Evolutionary conservation across 2,888 invertebrate genomes (phyloP), one percentile per base, ranked within the genome.

Genomic region (Gonocerus acuteangulatus): DNA sequence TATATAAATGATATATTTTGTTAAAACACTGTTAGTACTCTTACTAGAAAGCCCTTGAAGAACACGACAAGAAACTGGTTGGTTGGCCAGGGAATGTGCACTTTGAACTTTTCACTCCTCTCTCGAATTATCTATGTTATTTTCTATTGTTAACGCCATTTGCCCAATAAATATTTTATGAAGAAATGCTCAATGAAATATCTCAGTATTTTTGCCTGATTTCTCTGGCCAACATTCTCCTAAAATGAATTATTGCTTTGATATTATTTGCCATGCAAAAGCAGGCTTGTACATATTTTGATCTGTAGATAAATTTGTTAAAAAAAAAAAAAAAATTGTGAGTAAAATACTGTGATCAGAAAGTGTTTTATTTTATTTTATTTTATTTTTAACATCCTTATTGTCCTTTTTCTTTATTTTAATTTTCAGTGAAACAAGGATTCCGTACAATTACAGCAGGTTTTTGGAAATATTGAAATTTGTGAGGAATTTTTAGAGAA

Each of bases 291-390:
- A 57, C 18, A 47, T 47, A 32, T 42, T 15, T 23, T 39, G 13
- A 19, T 44, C 3, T 56, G 32, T 57, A 57, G 57, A 57, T 57
- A 57, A 16, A 34, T 47, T 47, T 47, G 18, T 34, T 4, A 44
- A 47, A 23, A 49, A 7, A 47, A 16, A 47, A 18, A 47, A 16
- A 47, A 19, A 15, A 47, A 19, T 18, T 4, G 18, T 45, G 23
- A 56, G 44, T 56, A 45, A 45, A n/a, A 56, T 44, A 4, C 56
- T 56, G 45, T 56, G 45, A 45, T 45, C 23, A 18, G 27, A 32
- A 52, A 1, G 19, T 32, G 7, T 6, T 39, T 39, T 39, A 39
- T 27, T 6, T 27, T 27, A 27, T n/a, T n/a, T n/a, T n/a, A n/a
- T n/a, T n/a, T n/a, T n/a, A n/a, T n/a, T n/a, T n/a, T n/a, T n/a